A percentile compares a stretch with the other conserved stretches of the same genome.
phyloP scores from a whole-genome alignment of 2,888 invertebrate genomes.

The Chymomyza fuscimana region DNA sequence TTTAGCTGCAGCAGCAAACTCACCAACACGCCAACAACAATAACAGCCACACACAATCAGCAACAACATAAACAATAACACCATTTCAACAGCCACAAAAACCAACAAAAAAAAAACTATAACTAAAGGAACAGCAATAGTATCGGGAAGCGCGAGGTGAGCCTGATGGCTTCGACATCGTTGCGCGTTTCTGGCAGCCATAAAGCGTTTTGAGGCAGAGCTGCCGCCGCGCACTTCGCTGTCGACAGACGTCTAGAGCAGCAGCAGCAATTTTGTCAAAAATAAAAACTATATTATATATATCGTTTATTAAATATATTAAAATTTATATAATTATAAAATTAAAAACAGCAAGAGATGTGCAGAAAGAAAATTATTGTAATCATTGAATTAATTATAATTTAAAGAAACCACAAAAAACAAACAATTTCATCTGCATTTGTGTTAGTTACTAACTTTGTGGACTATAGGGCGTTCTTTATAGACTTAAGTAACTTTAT shows the following conservation, averaged over 20 bases:
- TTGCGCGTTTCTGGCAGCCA: not conserved
- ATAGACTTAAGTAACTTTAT: not conserved
- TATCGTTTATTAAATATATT: slow-evolving; percentile 80
- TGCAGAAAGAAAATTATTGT: slow-evolving; percentile 75
- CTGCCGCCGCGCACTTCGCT: slow-evolving; percentile 14
- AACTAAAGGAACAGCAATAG: slow-evolving; percentile 58
- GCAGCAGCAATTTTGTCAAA: slow-evolving; percentile 69
- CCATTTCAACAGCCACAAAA: slow-evolving; percentile 29
- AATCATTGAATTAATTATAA: slow-evolving; percentile 78
- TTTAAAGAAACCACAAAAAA: slow-evolving; percentile 57
- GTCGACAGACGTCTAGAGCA: slow-evolving; percentile 37
- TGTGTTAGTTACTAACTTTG: not conserved
- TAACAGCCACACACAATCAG: slow-evolving; percentile 40
- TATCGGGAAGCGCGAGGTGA: not conserved
- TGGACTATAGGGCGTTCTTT: not conserved
- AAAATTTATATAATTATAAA: slow-evolving; percentile 80
- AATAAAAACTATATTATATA: slow-evolving; percentile 54
- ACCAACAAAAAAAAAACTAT: slow-evolving; percentile 39
- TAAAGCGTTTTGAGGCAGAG: slow-evolving; percentile 1
- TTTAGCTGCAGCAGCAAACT: slow-evolving; percentile 53
- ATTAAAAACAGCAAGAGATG: slow-evolving; percentile 60
- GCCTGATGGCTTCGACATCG: not conserved
- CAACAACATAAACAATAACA: slow-evolving; percentile 31
- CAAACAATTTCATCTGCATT: slow-evolving; percentile 17
- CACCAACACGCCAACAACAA: slow-evolving; percentile 42